Percentiles rank a stretch among this genome's conserved stretches.
phyloP scores from a whole-genome alignment of 2,113 vertebrate species.

The Buteo buteo region DNA sequence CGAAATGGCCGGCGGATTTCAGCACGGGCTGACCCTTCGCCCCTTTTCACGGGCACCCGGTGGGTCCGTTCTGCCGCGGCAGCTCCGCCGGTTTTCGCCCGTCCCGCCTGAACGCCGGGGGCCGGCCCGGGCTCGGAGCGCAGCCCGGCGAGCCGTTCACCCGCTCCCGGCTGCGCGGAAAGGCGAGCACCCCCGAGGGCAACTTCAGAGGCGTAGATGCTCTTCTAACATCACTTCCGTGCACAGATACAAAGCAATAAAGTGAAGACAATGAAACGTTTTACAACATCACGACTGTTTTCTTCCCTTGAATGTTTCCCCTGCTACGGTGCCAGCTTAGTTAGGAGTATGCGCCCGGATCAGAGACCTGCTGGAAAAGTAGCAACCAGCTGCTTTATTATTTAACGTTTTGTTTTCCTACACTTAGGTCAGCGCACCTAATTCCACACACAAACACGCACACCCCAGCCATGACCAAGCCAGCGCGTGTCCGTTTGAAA shows the following conservation, averaged over 20 bases:
- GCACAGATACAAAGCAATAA: not conserved
- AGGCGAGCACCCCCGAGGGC: too few species aligned
- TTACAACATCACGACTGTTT: not conserved
- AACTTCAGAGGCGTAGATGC: fast-evolving
- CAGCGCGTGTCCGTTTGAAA: fast-evolving
- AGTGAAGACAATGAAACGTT: not conserved
- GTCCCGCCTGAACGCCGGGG: fast-evolving
- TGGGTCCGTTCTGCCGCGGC: too few species aligned
- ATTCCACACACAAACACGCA: too few species aligned
- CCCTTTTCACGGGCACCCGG: fast-evolving
- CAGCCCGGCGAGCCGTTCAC: fast-evolving
- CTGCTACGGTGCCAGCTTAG: not conserved
- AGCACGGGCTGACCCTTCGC: not conserved
- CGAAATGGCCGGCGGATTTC: not conserved
- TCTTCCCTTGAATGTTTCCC: not conserved
- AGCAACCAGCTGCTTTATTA: not conserved
- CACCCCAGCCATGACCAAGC: too few species aligned
- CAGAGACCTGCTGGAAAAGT: not conserved
- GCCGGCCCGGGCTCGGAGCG: not conserved
- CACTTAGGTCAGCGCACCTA: not conserved
- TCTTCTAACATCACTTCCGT: not conserved
- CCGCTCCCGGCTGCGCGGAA: not conserved
- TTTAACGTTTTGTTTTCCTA: not conserved
- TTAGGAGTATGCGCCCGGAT: not conserved
- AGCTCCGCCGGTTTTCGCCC: fast-evolving